Conservation (phyloP, 2,113 vertebrate genomes). For the Lichenostomus cassidix region DNA sequence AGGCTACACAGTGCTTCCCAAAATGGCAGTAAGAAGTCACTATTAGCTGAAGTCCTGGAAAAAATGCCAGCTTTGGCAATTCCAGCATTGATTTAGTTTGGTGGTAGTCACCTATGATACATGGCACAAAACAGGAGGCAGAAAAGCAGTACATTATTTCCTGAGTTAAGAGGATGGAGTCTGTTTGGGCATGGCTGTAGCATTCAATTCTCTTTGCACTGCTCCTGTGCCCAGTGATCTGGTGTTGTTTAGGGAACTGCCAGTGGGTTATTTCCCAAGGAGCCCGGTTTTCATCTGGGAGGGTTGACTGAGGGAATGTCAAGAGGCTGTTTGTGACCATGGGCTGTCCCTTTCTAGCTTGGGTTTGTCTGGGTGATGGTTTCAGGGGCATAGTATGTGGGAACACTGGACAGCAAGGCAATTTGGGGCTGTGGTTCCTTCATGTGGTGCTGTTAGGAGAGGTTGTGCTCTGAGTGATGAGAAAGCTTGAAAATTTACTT, state of each 20-base stretch:
- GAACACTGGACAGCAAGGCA: background rate
- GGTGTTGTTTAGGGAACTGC: background rate
- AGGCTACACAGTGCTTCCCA: background rate
- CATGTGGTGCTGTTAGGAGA: background rate
- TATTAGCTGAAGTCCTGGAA: background rate
- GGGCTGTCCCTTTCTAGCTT: background rate
- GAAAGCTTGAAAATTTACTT: background rate
- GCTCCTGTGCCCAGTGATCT: background rate
- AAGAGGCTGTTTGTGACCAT: background rate
- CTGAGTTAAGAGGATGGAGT: background rate
- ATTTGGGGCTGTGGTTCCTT: background rate
- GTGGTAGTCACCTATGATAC: too few relatives aligned
- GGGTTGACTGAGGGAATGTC: background rate
- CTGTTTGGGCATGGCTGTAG: background rate
- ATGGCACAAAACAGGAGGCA: background rate
- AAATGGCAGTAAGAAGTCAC: background rate
- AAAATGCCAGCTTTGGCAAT: background rate
- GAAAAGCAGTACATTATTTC: background rate
- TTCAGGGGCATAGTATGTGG: rapidly evolving
- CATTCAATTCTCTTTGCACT: background rate
- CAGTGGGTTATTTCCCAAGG: background rate
- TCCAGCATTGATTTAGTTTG: background rate
- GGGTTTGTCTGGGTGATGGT: background rate
- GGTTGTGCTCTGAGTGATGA: background rate
- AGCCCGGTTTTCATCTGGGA: background rate